Percentiles rank a stretch among this genome's conserved stretches.
phyloP scores from a whole-genome alignment of 1,140 invertebrate species.

The Heliconius congener region DNA sequence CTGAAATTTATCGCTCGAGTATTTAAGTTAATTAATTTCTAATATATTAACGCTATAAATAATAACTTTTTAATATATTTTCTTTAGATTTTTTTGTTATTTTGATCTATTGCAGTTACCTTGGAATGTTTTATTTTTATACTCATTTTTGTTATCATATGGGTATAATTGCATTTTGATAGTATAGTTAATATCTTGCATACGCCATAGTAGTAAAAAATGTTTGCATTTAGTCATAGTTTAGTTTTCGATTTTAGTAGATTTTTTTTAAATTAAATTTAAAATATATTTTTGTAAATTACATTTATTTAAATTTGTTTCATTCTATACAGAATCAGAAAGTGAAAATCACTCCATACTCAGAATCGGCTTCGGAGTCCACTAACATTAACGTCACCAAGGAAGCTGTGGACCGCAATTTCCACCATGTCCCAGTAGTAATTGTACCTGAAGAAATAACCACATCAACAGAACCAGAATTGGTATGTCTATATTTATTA shows the following conservation, averaged over 20 bases:
- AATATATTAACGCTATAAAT: background rate
- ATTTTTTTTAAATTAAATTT: constrained; percentile 16
- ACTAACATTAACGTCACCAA: constrained; percentile 52
- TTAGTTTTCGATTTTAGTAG: constrained; percentile 25
- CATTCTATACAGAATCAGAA: constrained; percentile 53
- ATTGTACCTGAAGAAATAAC: constrained; percentile 52
- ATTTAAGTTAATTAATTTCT: background rate
- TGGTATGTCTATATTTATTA: constrained; percentile 39
- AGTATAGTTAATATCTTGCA: background rate
- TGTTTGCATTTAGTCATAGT: background rate
- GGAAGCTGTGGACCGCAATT: constrained; percentile 43
- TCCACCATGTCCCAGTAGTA: constrained; percentile 46
- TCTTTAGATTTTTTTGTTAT: too few relatives aligned
- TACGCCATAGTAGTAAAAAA: background rate
- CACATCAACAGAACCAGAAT: constrained; percentile 66
- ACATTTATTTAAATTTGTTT: background rate
- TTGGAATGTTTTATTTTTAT: background rate
- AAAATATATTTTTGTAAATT: background rate
- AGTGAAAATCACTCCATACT: constrained; percentile 67
- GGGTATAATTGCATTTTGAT: constrained; percentile 3
- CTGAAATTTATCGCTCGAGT: background rate
- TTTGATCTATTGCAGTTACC: too few relatives aligned
- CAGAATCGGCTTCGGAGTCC: constrained; percentile 58
- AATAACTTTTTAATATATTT: background rate
- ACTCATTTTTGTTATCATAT: constrained; percentile 1